Percentiles rank a stretch among this genome's conserved stretches.
These are phyloP conservation scores for Pithys albifrons DNA, from an alignment of 2,113 vertebrate genomes.

Conservation along the genomic window DNA sequence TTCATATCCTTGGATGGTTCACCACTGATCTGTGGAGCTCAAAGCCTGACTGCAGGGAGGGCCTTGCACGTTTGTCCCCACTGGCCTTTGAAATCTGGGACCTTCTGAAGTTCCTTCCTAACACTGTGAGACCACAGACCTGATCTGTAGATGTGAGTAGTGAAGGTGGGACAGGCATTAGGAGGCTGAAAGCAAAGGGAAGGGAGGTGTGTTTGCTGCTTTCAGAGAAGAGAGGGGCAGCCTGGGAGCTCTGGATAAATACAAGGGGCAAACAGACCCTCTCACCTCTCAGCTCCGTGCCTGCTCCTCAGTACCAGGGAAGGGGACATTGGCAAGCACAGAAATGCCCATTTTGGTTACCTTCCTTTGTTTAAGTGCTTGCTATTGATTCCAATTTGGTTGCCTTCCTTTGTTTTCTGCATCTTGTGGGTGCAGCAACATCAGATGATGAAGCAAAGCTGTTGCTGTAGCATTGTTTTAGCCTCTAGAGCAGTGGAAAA, in stretches of 20 bases:
- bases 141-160: not conserved
- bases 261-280: not conserved
- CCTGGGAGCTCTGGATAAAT: rapidly evolving
- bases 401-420: not conserved
- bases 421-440: not conserved
- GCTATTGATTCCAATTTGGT: not conserved
- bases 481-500: not conserved
- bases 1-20: not conserved
- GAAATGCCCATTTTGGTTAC: not conserved
- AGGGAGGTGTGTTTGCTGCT: not conserved
- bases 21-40: not conserved
- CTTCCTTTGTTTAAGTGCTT: not conserved
- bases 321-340: rapidly evolving
- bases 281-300: not conserved
- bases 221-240: not conserved
- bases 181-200: not conserved
- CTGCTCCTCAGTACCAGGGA: rapidly evolving
- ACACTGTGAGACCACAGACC: rapidly evolving
- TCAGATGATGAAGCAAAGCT: not conserved
- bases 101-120: not conserved
- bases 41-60: not conserved
- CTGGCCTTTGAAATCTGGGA: not conserved
- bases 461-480: not conserved
- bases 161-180: not conserved
- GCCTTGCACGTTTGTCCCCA: not conserved